A percentile compares a stretch with the other conserved stretches of the same genome.
phyloP scores from a whole-genome alignment of 2,888 invertebrate genomes.

The Hypolimnas misippus region DNA sequence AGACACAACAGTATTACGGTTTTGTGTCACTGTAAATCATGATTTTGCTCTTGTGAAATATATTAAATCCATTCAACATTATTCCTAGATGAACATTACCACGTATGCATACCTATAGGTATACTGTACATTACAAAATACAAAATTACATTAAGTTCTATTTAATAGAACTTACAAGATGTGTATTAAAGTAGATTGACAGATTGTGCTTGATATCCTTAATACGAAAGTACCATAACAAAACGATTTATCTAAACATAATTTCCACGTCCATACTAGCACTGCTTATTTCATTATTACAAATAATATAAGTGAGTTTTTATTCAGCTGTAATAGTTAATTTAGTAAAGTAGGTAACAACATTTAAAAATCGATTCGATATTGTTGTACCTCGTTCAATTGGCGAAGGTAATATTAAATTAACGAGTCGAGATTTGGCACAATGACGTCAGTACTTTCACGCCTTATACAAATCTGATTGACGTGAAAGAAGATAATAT shows the following conservation, averaged over 20 bases:
- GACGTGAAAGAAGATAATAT: slow-evolving; percentile 80
- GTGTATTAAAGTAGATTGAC: too few relatives aligned
- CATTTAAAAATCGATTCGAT: slow-evolving; percentile 49
- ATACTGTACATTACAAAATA: background rate
- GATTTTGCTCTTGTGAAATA: slow-evolving; percentile 35
- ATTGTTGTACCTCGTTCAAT: slow-evolving; percentile 55
- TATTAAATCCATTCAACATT: background rate
- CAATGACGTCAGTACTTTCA: slow-evolving; percentile 79
- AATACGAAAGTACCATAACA: too few relatives aligned
- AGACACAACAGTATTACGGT: slow-evolving; percentile 38
- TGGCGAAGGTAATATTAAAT: slow-evolving; percentile 54
- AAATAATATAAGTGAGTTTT: background rate
- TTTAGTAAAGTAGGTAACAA: slow-evolving; percentile 26
- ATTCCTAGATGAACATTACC: background rate
- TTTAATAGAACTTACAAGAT: too few relatives aligned
- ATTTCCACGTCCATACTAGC: too few relatives aligned
- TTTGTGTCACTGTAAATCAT: slow-evolving; percentile 56
- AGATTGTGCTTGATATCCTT: too few relatives aligned
- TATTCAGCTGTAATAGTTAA: background rate
- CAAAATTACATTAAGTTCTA: too few relatives aligned
- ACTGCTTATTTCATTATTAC: background rate
- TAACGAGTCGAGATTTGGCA: slow-evolving; percentile 67
- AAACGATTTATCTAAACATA: too few relatives aligned
- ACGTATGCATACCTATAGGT: background rate
- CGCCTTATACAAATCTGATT: slow-evolving; percentile 78